Evolutionary conservation across 2,888 invertebrate species (phyloP), one percentile per base, ranked within the genome.

Genomic region (Ferdinandea cuprea): DNA sequence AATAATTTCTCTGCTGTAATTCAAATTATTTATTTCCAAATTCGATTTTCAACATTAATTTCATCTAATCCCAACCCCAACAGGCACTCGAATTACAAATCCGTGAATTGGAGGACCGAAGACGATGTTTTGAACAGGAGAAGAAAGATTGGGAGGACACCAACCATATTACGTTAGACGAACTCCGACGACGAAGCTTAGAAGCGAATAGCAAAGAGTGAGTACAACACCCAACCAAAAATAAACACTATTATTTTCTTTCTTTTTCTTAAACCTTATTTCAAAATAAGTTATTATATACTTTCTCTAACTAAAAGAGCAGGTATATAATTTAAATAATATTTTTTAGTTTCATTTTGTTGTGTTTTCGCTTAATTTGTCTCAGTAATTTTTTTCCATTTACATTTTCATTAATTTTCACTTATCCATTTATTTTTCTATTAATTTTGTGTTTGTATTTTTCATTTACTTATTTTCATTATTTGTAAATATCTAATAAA

Each of bases 161-260:
- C 74, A 96, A 96, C 89, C 96, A 96, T 87, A 94, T 97, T 85
- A 96, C 96, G 89, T 93, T 97, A 87, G 97, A 97, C 91, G 97
- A 97, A 89, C 93, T 97, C 88, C 94, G 97, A 87, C 93, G 97
- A 86, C 94, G 96, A 91, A 96, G 96, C 87, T 93, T 97, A 88
- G 97, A 97, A 91, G 96, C 96, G 86, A 96, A 96, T 92, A 95
- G 96, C 92, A 96, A 96, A 93, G 96, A 95, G 95, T 95, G 87
- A 94, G 95, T 94, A 85, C 58, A 46, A n/a, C n/a, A n/a, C n/a
- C n/a, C n/a, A n/a, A n/a, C n/a, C n/a, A n/a, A 40, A 56, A n/a
- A 13, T 44, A 52, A 9, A 13, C 25, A 46, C 21, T 42, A 7
- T 5, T 2, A 6, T 19, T 21, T 8, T 11, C 0, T 15, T 4